Conservation (phyloP, 2,888 invertebrate species). For the Sclerodermus sp. region DNA sequence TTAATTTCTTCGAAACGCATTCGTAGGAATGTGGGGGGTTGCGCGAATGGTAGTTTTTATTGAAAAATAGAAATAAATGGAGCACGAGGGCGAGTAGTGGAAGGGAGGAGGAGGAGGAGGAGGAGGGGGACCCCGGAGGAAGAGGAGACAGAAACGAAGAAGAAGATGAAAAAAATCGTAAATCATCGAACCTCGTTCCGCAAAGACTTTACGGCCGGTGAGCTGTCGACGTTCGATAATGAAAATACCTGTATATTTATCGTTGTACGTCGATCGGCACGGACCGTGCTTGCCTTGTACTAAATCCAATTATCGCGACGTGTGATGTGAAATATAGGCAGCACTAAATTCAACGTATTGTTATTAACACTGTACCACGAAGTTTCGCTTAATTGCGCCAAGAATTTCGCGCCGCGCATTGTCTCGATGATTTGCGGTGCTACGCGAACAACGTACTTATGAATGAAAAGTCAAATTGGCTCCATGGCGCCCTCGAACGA, state of each 20-base stretch:
- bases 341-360: constrained; percentile 19
- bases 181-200: constrained; percentile 28
- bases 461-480: no score
- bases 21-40: no score
- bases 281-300: constrained; percentile 4
- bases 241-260: constrained; percentile 36
- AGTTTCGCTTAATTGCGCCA: constrained; percentile 8
- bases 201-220: constrained; percentile 30
- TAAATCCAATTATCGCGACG: constrained; percentile 33
- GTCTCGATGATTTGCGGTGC: no score
- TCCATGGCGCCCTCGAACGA: no score
- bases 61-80: not conserved
- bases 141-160: constrained; percentile 1
- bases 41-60: no score
- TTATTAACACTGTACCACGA: constrained; percentile 10
- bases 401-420: not conserved
- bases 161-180: constrained; percentile 14
- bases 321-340: constrained; percentile 22
- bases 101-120: constrained; percentile 2
- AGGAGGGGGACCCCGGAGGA: not conserved
- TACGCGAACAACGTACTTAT: no score
- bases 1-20: no score
- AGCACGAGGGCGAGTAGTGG: constrained; percentile 7
- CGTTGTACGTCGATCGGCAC: constrained; percentile 21
- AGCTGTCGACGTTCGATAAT: constrained; percentile 32